Evolutionary conservation across 1,140 invertebrate species (phyloP), one percentile per base, ranked within the genome.

Genomic region (Drosophila melanica): DNA sequence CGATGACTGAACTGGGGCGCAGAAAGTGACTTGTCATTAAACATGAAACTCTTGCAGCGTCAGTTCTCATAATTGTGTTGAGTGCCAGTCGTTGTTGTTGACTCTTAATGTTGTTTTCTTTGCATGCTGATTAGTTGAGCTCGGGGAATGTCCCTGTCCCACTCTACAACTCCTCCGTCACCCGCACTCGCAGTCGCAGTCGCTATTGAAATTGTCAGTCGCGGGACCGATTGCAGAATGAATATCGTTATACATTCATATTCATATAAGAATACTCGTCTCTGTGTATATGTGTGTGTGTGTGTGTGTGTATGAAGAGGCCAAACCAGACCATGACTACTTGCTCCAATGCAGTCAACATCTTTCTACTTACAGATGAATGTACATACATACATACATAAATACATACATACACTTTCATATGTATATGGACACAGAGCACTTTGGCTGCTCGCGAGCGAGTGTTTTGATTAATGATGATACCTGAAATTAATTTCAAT

Each of bases 401-500:
- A 4, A 47, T 51, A 39, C 55, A 18, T 6, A 55, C 16, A 75
- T 39, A 63, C 53, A 74, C 27, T 54, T 55, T 48, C 55, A 77
- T 53, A 77, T 62, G 33, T 72, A 72, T 63, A 81, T 41, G 55
- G 73, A 77, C 58, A 68, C 62, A 73, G 65, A 63, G 60, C 73
- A 59, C 77, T 78, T 71, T 75, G 72, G 55, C 57, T 65, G 75
- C 68, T 75, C 68, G 69, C 62, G 37, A 73, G 71, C 65, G 82
- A 89, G 84, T 87, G 84, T 87, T 87, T 87, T 87, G 84, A 87
- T 87, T 89, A 90, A 87, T 87, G 84, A 87, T 87, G 84, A 87
- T 87, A 87, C 85, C 89, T 87, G 84, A 89, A 87, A 90, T 87
- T 87, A 87, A 89, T 87, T 87, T 87, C 84, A 89, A 87, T 89